Evolutionary conservation across 1,140 invertebrate species (phyloP), one percentile per base, ranked within the genome.

Genomic region (Monomorium pharaonis): DNA sequence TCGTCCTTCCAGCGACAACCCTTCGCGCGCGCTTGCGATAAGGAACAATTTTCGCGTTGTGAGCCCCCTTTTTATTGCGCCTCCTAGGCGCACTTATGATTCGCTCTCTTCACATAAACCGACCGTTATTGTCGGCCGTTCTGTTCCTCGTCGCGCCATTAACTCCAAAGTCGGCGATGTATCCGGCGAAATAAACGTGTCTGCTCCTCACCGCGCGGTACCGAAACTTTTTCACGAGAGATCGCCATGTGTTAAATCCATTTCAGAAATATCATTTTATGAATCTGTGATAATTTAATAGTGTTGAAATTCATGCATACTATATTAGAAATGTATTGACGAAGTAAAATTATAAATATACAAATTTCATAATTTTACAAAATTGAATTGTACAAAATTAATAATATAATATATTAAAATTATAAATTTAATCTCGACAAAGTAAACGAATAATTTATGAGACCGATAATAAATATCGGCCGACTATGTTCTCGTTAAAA

Each of bases 11-110:
- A 44, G 37, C 54, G 42, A 63, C 75, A 77, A 77, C 24, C 12
- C 24, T 63, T 63, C 33, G 74, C 58, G 33, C 67, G 44, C 72
- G 37, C n/a, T n/a, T 24, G 42, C 62, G 77, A 69, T 81, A 81
- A 78, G 60, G 62, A 78, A 81, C 65, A 72, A 67, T 81, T 81
- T 72, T 69, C 58, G 58, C 77, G 21, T n/a, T 27, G 65, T 9
- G 65, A 81, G 65, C 44, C 77, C n/a, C 30, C 44, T 81, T 81
- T 81, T 81, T 81, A 81, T 81, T 51, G 47, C 30, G 47, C 18
- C 63, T 14, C n/a, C 49, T 37, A n/a, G 37, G 24, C 75, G 62
- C 63, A 70, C 67, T 80, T 81, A 72, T 72, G 77, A 81, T 51
- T 30, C 27, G 60, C 30, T 80, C 77, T 69, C 44, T 69, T 80